A percentile compares a stretch with the other conserved stretches of the same genome.
These are phyloP conservation scores for Baronia brevicornis DNA, from an alignment of 2,888 invertebrate species.

Conservation along the genomic window DNA sequence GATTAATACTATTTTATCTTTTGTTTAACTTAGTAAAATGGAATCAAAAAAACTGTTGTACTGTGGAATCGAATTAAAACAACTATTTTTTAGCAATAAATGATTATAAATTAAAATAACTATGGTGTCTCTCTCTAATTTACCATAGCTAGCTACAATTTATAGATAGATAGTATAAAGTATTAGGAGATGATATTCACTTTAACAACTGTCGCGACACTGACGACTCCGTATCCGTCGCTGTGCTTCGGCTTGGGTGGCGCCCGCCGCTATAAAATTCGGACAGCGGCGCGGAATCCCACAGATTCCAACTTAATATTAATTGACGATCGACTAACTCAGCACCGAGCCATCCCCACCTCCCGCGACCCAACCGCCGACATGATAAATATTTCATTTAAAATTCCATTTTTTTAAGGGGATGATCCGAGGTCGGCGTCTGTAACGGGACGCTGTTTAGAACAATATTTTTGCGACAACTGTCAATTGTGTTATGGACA, in stretches of 20 bases:
- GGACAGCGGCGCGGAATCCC: conserved; percentile 74
- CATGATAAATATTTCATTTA: conserved; percentile 32
- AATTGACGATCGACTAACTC: conserved; percentile 71
- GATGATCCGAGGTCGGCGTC: conserved; percentile 5
- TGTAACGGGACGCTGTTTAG: conserved; percentile 1
- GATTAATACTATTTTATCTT: too few relatives aligned
- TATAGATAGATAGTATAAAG: too few relatives aligned
- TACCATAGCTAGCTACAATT: too few relatives aligned
- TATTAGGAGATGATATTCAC: too few relatives aligned
- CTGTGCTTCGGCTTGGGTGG: conserved; percentile 61
- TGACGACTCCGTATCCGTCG: conserved; percentile 27
- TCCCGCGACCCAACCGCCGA: conserved; percentile 21
- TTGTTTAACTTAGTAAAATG: too few relatives aligned
- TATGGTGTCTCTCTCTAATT: too few relatives aligned
- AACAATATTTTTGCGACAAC: conserved; percentile 5
- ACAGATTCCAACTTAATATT: conserved; percentile 74
- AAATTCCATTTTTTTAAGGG: conserved; percentile 11
- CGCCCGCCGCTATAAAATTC: conserved; percentile 75
- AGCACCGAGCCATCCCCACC: conserved; percentile 29
- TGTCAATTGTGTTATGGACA: background rate
- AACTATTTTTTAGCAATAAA: too few relatives aligned
- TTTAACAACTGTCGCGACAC: background rate
- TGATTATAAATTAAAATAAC: too few relatives aligned
- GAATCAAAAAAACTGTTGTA: too few relatives aligned
- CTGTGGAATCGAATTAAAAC: too few relatives aligned